phyloP scores from a whole-genome alignment of 2,888 invertebrate genomes.

The Drosophila colorata region DNA sequence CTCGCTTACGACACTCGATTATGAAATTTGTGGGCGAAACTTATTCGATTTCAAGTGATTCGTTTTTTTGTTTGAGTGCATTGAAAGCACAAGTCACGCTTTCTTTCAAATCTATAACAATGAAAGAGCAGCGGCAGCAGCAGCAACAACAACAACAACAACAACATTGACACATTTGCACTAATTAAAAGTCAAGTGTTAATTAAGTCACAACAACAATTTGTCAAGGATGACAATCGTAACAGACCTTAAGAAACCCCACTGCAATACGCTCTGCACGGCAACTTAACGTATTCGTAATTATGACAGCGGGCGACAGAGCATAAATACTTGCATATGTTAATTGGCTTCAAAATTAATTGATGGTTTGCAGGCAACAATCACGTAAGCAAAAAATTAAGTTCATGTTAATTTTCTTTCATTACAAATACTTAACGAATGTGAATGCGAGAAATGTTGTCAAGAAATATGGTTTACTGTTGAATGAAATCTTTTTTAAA shows the following conservation, averaged over 20 bases:
- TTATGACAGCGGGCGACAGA: conserved; percentile 13
- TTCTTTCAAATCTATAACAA: conserved; percentile 54
- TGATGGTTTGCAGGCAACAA: background rate
- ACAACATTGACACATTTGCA: conserved; percentile 57
- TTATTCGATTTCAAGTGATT: conserved; percentile 36
- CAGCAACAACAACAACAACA: conserved; percentile 12
- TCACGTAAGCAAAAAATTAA: background rate
- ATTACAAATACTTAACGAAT: background rate
- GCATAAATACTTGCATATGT: conserved; percentile 7
- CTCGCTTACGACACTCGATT: conserved; percentile 71
- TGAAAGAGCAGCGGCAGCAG: conserved; percentile 4
- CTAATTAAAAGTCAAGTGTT: conserved; percentile 69
- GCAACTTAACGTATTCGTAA: conserved; percentile 1
- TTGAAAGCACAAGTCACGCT: conserved; percentile 67
- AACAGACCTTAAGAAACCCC: conserved; percentile 15
- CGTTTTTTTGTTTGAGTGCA: conserved; percentile 46
- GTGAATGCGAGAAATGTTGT: background rate
- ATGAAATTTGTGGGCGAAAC: conserved; percentile 65
- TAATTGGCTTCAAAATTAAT: conserved; percentile 10
- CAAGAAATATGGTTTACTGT: no score
- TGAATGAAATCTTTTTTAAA: no score
- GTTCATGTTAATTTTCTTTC: background rate
- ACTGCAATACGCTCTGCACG: conserved; percentile 2
- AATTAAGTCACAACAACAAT: conserved; percentile 57
- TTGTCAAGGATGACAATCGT: conserved; percentile 58